Evolutionary conservation across 2,797 vertebrate species (phyloP), one percentile per base, ranked within the genome.

Genomic region (Syngnathus acus): DNA sequence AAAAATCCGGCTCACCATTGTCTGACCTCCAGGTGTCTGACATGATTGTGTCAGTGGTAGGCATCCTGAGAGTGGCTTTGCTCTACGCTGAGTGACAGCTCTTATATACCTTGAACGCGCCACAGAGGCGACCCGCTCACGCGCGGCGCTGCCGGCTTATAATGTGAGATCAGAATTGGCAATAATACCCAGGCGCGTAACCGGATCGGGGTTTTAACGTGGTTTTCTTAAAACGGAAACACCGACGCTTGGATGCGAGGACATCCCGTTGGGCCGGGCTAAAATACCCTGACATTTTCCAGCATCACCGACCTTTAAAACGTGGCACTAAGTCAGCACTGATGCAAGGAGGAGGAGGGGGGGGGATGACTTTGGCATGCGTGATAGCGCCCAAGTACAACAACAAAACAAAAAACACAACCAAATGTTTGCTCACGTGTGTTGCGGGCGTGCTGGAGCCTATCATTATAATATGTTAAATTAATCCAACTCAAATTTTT

Each of bases 141-240:
- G 45, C 65, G 38, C 6, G 37, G 64, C 74, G 79, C 68, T 17
- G n/a, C 67, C 64, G 64, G 72, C 19, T 66, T n/a, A 7, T n/a
- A n/a, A 40, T n/a, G 16, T 65, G 65, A 65, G 51, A 65, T 60
- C 1, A 70, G 47, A 63, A 42, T 21, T 43, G 39, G 5, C n/a
- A 10, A 62, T 76, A 51, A 72, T 72, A 72, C 78, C 68, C 40
- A 42, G 42, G 55, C 40, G 47, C 70, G 79, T 82, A 75, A 86
- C 53, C 1, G 38, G 81, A 87, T 76, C 72, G 10, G 68, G 39
- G 59, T 51, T 59, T 71, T 55, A 75, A 61, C 55, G 59, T 68
- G 86, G 53, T 86, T 82, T 78, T 78, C 78, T 87, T 83, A 79
- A 82, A 87, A 86, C 76, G 84, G 75, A 74, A 57, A 1, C 66